Conservation (phyloP, 2,888 invertebrate species). For the Sericinus montela region DNA sequence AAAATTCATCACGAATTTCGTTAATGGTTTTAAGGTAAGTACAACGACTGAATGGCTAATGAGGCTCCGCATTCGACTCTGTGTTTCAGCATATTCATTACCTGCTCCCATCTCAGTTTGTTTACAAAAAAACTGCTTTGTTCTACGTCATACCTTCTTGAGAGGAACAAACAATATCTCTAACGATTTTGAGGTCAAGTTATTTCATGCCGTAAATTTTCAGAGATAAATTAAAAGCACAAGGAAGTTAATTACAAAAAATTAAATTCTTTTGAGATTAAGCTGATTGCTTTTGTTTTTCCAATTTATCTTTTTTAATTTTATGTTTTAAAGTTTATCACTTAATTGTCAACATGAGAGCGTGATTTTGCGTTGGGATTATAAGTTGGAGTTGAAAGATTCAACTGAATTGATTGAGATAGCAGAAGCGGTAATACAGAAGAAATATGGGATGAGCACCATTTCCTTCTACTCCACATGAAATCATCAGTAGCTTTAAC, state of each 20-base stretch:
- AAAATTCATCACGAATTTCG: conserved; percentile 64
- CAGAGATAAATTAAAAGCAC: conserved; percentile 49
- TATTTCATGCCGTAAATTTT: conserved; percentile 50
- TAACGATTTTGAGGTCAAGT: conserved; percentile 65
- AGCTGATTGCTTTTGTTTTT: background rate
- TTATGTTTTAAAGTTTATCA: no score
- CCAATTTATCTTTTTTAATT: no score
- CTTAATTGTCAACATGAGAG: no score
- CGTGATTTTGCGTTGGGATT: no score
- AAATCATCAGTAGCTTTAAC: no score
- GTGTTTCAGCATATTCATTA: conserved; percentile 75
- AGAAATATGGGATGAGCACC: no score
- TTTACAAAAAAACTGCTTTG: conserved; percentile 61
- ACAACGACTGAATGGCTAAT: conserved; percentile 66
- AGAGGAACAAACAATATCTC: conserved; percentile 62
- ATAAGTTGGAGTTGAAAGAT: no score
- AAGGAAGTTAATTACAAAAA: conserved; percentile 49
- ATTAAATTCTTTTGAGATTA: conserved; percentile 23
- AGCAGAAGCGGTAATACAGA: no score
- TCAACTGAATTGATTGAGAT: no score
- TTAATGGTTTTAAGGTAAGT: conserved; percentile 67
- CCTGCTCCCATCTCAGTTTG: conserved; percentile 56
- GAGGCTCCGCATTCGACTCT: conserved; percentile 57
- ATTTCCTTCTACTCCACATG: no score
- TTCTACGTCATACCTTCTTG: conserved; percentile 45